These are phyloP conservation scores for Drosophila sproati DNA, from an alignment of 1,140 invertebrate genomes.

Conservation along the genomic window DNA sequence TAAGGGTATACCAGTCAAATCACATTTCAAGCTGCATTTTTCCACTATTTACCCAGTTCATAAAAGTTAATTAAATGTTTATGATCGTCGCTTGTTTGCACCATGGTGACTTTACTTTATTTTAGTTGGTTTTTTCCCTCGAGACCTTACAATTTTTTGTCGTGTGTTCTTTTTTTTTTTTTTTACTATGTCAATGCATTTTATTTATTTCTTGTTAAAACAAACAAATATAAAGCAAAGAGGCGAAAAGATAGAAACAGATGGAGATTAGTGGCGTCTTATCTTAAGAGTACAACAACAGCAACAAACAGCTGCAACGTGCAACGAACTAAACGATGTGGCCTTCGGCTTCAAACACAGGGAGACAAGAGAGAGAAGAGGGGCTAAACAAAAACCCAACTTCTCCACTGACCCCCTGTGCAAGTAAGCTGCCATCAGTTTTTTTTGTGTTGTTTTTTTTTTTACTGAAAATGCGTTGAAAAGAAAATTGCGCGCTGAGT, in stretches of 20 bases:
- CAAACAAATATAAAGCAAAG: conserved; percentile 62
- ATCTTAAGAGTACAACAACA: conserved; percentile 32
- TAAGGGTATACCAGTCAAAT: conserved; percentile 9
- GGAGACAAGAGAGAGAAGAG: background rate
- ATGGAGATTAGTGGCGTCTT: conserved; percentile 70
- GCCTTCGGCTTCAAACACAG: conserved; percentile 27
- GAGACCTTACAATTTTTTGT: background rate
- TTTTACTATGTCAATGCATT: conserved; percentile 33
- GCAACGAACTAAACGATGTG: conserved; percentile 45
- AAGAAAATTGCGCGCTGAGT: conserved; percentile 73
- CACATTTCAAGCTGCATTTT: conserved; percentile 50
- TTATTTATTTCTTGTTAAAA: conserved; percentile 76
- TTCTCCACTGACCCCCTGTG: background rate
- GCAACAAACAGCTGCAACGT: conserved; percentile 36
- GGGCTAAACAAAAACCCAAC: conserved; percentile 2
- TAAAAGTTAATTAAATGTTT: conserved; percentile 84
- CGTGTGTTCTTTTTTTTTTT: conserved; percentile 1
- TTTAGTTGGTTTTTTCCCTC: conserved; percentile 15
- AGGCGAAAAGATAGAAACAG: conserved; percentile 42
- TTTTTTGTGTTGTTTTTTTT: background rate
- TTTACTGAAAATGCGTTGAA: conserved; percentile 54
- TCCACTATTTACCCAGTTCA: conserved; percentile 73
- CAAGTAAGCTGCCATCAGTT: background rate
- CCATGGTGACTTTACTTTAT: conserved; percentile 31
- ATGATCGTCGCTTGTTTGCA: conserved; percentile 56